Evolutionary conservation across 1,140 invertebrate genomes (phyloP).

Genomic region (Lepidurus couesii): DNA sequence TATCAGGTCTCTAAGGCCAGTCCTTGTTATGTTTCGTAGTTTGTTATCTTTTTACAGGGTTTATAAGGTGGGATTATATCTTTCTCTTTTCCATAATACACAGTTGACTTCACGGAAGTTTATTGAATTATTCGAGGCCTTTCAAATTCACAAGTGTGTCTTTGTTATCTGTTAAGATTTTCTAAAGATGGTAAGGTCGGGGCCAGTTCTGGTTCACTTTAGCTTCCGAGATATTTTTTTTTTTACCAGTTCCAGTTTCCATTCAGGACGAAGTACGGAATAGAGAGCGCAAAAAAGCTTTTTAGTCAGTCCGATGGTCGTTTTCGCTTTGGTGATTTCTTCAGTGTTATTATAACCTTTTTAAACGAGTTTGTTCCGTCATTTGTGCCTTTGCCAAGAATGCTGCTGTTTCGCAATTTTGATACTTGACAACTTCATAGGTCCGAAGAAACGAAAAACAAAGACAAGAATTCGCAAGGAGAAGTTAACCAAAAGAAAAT

Average conservation of each 20-base stretch:
- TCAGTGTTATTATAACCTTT: not conserved
- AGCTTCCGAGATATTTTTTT: not conserved
- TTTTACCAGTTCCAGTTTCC: not conserved
- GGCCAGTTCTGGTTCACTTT: not conserved
- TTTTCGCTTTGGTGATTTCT: not conserved
- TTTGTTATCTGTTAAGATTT: conserved; percentile 35
- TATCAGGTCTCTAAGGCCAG: not conserved
- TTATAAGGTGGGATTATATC: conserved; percentile 25
- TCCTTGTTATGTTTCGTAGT: not conserved
- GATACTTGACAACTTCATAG: not conserved
- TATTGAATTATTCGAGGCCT: conserved; percentile 29
- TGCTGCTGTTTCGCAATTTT: not conserved
- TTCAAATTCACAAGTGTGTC: conserved; percentile 32
- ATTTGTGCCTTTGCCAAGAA: not conserved
- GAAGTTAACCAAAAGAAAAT: not conserved
- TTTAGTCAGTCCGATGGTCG: not conserved
- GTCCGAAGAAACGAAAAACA: not conserved
- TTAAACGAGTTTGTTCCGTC: not conserved
- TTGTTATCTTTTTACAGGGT: not conserved
- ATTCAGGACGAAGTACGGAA: not conserved
- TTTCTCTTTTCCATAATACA: conserved; percentile 31
- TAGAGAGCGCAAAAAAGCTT: not conserved
- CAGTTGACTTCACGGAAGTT: conserved; percentile 31
- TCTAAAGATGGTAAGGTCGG: not conserved
- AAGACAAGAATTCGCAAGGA: not conserved